Base-by-base conservation (phyloP, 1,140 invertebrate genomes). In the Popillia japonica region DNA sequence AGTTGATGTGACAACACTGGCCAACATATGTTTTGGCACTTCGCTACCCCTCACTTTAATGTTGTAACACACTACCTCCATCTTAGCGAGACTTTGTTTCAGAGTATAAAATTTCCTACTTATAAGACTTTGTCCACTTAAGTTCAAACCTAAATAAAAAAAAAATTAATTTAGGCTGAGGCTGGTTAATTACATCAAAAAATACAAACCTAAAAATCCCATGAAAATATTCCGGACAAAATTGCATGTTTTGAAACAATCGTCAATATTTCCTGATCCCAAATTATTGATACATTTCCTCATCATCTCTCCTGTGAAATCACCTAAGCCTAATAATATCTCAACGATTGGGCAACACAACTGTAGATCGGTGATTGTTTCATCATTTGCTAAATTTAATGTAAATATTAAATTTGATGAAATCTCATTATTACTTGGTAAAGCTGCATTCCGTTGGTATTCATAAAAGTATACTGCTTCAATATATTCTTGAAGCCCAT, bases 251-350 rank as follows among this genome's bases (percentile, higher is more conserved):
- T 92, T 87, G 83, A 92, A 92, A 82, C 95, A 95, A 73, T 91
- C 91, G 20, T 92, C 89, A n/a, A 93, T 90, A 81, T 96, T 92
- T 0, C 95, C 95, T 78, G 89, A 89, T 0, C 94, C 92, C 40
- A 97, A 90, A 82, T 92, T 93, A 82, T 94, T 96, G 6, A 98
- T 96, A 77, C 95, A 95, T 80, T 92, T 92, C 77, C 96, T 89
- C 96, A 98, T 97, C 23, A 97, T 84, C 86, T 98, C 96, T 0
- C 96, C 96, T 4, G 95, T 96, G 9, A 97, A 88, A 88, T 98
- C 96, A 7, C 94, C 93, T 55, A 98, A 86, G 0, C 96, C 96
- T n/a, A 97, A 86, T 80, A 97, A 91, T 82, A 92, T 96, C 81
- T 96, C 94, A 48, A 84, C 86, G 0, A 91, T 90, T 11, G 91